phyloP scores from a whole-genome alignment of 2,888 invertebrate genomes.

The Chymomyza caudatula region DNA sequence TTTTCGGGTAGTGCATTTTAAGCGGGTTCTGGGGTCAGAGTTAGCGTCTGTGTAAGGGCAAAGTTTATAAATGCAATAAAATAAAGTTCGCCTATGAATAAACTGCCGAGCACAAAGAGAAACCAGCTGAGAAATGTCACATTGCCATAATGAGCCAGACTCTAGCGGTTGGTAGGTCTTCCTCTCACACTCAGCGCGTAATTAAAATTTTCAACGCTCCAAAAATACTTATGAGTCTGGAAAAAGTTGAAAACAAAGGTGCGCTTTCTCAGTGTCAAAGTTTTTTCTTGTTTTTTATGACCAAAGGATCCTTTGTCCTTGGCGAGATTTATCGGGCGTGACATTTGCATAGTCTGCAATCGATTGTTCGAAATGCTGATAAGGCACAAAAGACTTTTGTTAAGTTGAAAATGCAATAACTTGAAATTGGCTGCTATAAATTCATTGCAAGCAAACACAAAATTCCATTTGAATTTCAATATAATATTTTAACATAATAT shows the following conservation, averaged over 20 bases:
- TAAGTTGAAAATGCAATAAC: background rate
- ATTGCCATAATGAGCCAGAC: slow-evolving; percentile 49
- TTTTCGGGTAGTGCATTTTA: slow-evolving; percentile 33
- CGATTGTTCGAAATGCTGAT: background rate
- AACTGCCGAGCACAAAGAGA: slow-evolving; percentile 3
- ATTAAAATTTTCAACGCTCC: slow-evolving; percentile 46
- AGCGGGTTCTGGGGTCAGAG: background rate
- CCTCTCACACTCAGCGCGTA: slow-evolving; percentile 30
- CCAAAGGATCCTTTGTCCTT: background rate
- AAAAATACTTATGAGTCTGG: background rate
- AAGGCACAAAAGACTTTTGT: background rate
- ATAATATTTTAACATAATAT: background rate
- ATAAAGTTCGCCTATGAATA: slow-evolving; percentile 50
- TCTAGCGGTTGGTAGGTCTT: background rate
- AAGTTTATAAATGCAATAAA: slow-evolving; percentile 71
- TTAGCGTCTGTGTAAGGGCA: slow-evolving; percentile 48
- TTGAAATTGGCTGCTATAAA: background rate
- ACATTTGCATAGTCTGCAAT: slow-evolving; percentile 32
- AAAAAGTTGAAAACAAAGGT: background rate
- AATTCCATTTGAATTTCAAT: background rate
- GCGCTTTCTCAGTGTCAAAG: background rate
- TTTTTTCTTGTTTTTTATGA: slow-evolving; percentile 15
- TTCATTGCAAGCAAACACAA: background rate
- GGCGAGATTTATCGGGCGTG: slow-evolving; percentile 39
- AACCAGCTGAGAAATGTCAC: slow-evolving; percentile 34